Evolutionary conservation across 2,797 vertebrate genomes (phyloP).

Genomic region (Antrozous pallidus): DNA sequence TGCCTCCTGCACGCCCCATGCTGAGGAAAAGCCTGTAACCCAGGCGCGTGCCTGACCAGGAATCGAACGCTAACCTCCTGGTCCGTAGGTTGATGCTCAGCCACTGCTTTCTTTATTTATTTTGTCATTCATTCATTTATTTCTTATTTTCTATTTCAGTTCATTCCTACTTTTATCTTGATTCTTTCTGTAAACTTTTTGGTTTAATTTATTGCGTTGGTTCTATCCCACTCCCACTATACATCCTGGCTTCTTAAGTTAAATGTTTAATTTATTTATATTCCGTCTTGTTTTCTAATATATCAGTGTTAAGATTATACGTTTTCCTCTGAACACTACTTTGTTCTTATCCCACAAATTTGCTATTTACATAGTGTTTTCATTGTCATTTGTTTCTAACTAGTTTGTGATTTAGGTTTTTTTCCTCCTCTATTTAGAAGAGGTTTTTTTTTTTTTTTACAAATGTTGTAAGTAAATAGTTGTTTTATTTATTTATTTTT

Average conservation of each 20-base stretch:
- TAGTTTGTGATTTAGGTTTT: neutral
- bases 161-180: constrained; percentile 28
- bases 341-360: neutral
- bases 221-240: neutral
- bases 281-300: neutral
- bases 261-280: neutral
- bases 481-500: neutral
- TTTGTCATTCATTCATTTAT: neutral
- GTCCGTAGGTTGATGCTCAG: too few species aligned
- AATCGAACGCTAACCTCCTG: too few species aligned
- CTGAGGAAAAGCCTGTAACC: too few species aligned
- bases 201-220: neutral
- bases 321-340: neutral
- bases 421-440: neutral
- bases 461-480: neutral
- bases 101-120: neutral
- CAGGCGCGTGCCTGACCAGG: too few species aligned
- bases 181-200: neutral
- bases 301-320: neutral
- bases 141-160: neutral
- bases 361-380: neutral
- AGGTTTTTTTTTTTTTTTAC: neutral
- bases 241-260: neutral
- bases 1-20: too few species aligned
- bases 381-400: neutral